These are phyloP conservation scores for Penelope pileata DNA, from an alignment of 2,113 vertebrate species.

Conservation along the genomic window DNA sequence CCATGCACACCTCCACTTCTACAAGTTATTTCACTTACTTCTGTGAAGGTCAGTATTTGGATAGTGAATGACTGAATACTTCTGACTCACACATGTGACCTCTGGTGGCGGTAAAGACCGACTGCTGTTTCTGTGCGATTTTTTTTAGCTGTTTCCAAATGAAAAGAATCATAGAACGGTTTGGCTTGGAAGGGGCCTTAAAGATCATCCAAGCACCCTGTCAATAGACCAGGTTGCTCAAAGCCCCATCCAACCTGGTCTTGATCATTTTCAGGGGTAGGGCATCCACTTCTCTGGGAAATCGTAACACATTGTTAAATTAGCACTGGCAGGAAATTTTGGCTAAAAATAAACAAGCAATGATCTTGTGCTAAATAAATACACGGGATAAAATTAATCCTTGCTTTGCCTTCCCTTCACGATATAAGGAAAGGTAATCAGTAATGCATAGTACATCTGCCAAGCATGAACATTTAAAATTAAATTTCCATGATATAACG, in stretches of 20 bases:
- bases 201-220: background rate
- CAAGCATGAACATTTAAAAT: conserved; percentile 34
- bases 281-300: background rate
- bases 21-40: background rate
- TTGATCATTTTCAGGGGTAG: background rate
- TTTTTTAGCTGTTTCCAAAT: background rate
- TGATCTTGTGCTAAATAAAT: background rate
- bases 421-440: conserved; percentile 16
- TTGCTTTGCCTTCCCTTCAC: background rate
- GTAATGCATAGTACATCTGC: background rate
- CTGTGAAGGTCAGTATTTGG: background rate
- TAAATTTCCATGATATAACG: conserved; percentile 45
- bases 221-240: background rate
- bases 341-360: background rate
- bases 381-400: background rate
- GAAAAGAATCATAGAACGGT: background rate
- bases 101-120: background rate
- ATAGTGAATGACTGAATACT: background rate
- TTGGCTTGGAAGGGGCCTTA: background rate
- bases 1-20: background rate
- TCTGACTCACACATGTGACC: background rate
- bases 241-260: background rate
- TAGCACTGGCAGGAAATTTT: background rate
- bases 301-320: background rate
- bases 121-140: background rate